These are phyloP conservation scores for Etheostoma nigrum DNA, from an alignment of 2,797 vertebrate genomes.

Conservation along the genomic window DNA sequence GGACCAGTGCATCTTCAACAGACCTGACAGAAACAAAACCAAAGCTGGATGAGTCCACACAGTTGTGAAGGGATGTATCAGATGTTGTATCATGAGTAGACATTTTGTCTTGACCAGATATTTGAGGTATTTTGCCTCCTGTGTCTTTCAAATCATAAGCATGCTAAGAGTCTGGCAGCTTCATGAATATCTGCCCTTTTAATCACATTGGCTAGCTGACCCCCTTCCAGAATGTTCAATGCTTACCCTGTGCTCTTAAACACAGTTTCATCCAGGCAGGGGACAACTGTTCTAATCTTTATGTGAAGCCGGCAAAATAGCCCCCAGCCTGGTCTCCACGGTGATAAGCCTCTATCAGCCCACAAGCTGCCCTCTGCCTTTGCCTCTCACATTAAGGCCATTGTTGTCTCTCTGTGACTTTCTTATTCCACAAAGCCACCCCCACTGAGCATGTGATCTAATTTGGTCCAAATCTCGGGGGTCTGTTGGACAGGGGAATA, in stretches of 20 bases:
- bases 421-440: constrained; percentile 78
- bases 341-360: constrained; percentile 79
- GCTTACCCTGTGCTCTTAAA: constrained; percentile 43
- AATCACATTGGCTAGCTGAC: constrained; percentile 39
- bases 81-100: background rate
- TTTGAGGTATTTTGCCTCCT: background rate
- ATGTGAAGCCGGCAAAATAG: constrained; percentile 70
- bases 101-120: background rate
- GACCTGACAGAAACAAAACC: constrained; percentile 79
- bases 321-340: constrained; percentile 77
- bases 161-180: background rate
- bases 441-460: constrained; percentile 83
- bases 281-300: constrained; percentile 67
- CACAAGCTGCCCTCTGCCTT: constrained; percentile 60
- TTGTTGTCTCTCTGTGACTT: constrained; percentile 76
- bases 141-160: constrained; percentile 3
- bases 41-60: constrained; percentile 27
- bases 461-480: constrained; percentile 78
- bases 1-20: constrained; percentile 99
- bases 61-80: background rate
- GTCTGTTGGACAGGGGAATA: constrained; percentile 57
- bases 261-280: constrained; percentile 54
- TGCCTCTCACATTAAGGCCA: constrained; percentile 78
- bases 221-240: constrained; percentile 56
- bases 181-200: constrained; percentile 35